These are phyloP conservation scores for Corythucha ciliata DNA, from an alignment of 2,888 invertebrate species.

Conservation along the genomic window DNA sequence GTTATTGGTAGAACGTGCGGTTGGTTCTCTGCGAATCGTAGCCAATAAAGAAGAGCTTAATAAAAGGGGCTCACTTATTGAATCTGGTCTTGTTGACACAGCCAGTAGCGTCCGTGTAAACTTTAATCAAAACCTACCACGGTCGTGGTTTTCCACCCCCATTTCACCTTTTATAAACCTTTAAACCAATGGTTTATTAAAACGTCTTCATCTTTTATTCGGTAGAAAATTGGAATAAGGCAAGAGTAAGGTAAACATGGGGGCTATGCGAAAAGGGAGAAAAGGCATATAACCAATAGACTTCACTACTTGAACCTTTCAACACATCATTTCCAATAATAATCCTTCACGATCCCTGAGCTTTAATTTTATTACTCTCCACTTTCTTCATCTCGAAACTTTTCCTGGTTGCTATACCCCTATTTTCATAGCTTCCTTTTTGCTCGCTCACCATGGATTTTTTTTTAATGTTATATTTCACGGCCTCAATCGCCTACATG, in stretches of 20 bases:
- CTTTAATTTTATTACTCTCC: conserved; percentile 28
- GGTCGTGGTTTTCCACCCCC: conserved; percentile 30
- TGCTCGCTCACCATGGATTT: too few species aligned
- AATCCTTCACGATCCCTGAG: conserved; percentile 13
- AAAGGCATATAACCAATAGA: conserved; percentile 11
- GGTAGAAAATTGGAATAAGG: conserved; percentile 40
- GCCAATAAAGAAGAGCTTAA: conserved; percentile 32
- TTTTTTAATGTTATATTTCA: too few species aligned
- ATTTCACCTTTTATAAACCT: conserved; percentile 35
- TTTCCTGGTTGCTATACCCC: too few species aligned
- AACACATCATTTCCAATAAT: conserved; percentile 24
- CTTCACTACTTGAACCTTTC: conserved; percentile 15
- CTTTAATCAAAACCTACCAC: conserved; percentile 35
- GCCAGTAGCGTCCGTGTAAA: conserved; percentile 34
- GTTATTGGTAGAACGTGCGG: conserved; percentile 31
- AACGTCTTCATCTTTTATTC: conserved; percentile 42
- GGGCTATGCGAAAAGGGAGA: conserved; percentile 13
- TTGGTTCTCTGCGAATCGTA: conserved; percentile 24
- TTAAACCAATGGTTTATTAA: conserved; percentile 40
- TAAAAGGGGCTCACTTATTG: conserved; percentile 35
- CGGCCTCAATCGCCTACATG: too few species aligned
- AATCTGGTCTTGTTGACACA: conserved; percentile 33
- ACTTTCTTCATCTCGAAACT: conserved; percentile 13
- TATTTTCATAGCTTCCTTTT: too few species aligned
- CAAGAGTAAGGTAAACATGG: conserved; percentile 40